Conservation (phyloP, 1,140 invertebrate genomes). For the Frieseomelitta varia region DNA sequence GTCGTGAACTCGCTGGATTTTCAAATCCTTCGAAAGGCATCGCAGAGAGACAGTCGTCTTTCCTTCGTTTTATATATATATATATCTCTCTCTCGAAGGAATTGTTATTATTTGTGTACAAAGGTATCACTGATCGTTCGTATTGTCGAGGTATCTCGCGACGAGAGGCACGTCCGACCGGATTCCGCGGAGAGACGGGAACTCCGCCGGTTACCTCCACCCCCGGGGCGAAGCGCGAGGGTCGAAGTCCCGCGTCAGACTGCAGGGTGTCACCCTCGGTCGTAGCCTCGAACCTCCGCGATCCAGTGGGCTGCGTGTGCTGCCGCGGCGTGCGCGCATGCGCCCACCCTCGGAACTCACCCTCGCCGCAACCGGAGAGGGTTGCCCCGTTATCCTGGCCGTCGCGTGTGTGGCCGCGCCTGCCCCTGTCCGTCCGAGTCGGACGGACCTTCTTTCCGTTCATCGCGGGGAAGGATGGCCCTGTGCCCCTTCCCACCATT, state of each 20-base stretch:
- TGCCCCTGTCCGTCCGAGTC: neutral
- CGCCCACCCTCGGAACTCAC: conserved; percentile 47
- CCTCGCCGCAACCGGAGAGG: conserved; percentile 47
- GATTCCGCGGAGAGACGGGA: neutral
- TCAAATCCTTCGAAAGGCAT: too few species aligned
- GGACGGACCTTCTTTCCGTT: neutral
- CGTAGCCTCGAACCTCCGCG: conserved; percentile 70
- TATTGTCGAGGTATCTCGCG: neutral
- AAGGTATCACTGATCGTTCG: too few species aligned
- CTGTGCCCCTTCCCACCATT: conserved; percentile 13
- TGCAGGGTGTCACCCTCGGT: conserved; percentile 81
- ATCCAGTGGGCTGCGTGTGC: conserved; percentile 50
- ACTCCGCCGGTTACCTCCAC: neutral
- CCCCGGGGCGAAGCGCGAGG: conserved; percentile 61
- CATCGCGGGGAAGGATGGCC: too few species aligned
- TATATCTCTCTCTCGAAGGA: too few species aligned
- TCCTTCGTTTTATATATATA: too few species aligned
- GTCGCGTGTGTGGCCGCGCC: conserved; percentile 39
- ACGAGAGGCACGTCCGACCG: conserved; percentile 1
- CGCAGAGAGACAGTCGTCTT: too few species aligned
- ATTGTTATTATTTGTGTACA: too few species aligned
- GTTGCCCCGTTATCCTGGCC: neutral
- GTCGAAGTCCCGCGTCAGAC: conserved; percentile 78
- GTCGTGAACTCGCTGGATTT: too few species aligned
- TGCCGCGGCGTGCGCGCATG: conserved; percentile 37